Conservation (phyloP, 1,140 invertebrate species). For the Laupala kohalensis region DNA sequence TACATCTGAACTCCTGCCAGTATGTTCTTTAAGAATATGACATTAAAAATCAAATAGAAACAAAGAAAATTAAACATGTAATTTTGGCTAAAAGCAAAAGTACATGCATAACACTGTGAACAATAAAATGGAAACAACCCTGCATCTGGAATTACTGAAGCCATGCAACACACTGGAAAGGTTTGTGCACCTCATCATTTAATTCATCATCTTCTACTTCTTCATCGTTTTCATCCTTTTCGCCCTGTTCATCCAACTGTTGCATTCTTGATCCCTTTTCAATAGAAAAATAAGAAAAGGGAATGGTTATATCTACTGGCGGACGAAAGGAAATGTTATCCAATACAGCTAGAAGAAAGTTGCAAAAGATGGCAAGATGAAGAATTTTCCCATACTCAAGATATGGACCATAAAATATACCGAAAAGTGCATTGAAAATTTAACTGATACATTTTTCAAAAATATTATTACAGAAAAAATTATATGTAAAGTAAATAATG, state of each 20-base stretch:
- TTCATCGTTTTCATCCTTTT: conserved; percentile 22
- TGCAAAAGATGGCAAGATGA: too few species aligned
- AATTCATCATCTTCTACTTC: conserved; percentile 21
- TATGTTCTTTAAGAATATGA: too few species aligned
- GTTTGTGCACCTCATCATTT: conserved; percentile 18
- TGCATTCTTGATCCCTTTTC: conserved; percentile 8
- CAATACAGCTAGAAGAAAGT: too few species aligned
- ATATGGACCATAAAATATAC: too few species aligned
- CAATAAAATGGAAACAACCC: neutral
- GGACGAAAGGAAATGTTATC: neutral
- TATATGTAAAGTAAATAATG: too few species aligned
- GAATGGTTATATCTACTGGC: neutral
- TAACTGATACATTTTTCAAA: too few species aligned
- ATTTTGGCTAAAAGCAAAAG: neutral
- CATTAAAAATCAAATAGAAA: neutral
- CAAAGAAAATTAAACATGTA: neutral
- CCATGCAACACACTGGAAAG: neutral
- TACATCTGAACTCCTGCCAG: too few species aligned
- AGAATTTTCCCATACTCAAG: neutral
- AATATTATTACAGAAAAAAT: too few species aligned
- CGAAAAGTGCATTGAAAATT: too few species aligned
- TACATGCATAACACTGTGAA: neutral
- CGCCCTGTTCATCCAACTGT: conserved; percentile 10
- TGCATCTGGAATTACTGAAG: neutral
- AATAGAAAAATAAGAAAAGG: neutral